phyloP scores from a whole-genome alignment of 1,140 invertebrate genomes.

The Hycleus phaleratus region DNA sequence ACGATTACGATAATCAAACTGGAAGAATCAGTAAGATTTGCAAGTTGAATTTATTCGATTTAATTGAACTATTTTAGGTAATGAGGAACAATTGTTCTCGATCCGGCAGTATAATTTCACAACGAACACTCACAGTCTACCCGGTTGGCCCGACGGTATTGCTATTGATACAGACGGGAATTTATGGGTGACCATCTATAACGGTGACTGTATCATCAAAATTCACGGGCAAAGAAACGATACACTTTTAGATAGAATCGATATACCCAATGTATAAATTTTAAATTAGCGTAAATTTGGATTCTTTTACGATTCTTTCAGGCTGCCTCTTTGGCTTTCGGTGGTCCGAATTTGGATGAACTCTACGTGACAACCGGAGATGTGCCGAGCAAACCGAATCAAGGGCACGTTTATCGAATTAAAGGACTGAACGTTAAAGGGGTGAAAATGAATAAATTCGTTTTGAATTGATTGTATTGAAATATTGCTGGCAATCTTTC shows the following conservation, averaged over 20 bases:
- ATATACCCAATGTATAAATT: too few species aligned
- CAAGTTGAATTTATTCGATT: background rate
- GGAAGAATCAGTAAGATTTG: constrained; percentile 55
- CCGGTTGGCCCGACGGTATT: constrained; percentile 57
- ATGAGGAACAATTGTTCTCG: background rate
- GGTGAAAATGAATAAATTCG: too few species aligned
- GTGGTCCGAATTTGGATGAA: constrained; percentile 61
- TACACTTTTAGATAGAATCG: too few species aligned
- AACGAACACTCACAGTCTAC: constrained; percentile 24
- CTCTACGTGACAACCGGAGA: constrained; percentile 57
- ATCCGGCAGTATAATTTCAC: constrained; percentile 26
- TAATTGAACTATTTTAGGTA: background rate
- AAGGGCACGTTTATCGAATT: too few species aligned
- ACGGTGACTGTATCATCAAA: constrained; percentile 32
- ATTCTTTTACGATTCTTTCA: background rate
- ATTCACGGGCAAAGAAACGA: constrained; percentile 33
- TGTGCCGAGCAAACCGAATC: too few species aligned
- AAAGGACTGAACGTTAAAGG: too few species aligned
- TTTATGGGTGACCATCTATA: constrained; percentile 54
- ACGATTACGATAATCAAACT: constrained; percentile 62
- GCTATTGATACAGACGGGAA: constrained; percentile 56
- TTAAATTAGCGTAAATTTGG: too few species aligned
- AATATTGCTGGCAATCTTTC: too few species aligned
- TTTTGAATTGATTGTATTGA: too few species aligned
- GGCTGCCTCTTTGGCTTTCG: constrained; percentile 49